Evolutionary conservation across 2,113 vertebrate genomes (phyloP).

Genomic region (Petrocephalus zakoni): DNA sequence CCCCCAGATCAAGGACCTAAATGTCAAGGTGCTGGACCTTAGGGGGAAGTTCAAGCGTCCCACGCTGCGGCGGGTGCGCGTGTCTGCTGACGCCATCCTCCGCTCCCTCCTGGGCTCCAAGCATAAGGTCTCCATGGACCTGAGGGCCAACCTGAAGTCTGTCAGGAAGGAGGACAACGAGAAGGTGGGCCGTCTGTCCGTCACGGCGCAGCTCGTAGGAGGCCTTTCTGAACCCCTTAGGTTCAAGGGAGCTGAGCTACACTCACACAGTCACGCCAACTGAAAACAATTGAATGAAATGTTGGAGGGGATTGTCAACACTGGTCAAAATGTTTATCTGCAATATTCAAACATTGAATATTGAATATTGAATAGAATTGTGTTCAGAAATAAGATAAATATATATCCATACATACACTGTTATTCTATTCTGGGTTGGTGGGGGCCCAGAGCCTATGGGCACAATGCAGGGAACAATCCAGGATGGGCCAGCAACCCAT

Average conservation of each 20-base stretch:
- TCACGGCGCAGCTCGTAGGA: background rate
- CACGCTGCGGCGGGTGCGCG: conserved; percentile 73
- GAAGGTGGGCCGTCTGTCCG: conserved; percentile 65
- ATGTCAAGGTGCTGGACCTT: conserved; percentile 85
- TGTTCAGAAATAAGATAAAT: background rate
- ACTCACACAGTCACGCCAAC: too few relatives aligned
- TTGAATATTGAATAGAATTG: background rate
- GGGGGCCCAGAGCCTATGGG: background rate
- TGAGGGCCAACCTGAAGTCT: conserved; percentile 89
- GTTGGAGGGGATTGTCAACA: background rate
- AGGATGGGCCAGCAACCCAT: background rate
- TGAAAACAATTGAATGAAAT: background rate
- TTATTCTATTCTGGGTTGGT: background rate
- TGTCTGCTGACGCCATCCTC: conserved; percentile 89
- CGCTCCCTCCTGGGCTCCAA: conserved; percentile 89
- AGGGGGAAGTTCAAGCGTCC: conserved; percentile 92
- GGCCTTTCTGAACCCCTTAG: background rate
- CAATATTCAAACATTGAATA: background rate
- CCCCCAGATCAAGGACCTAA: conserved; percentile 81
- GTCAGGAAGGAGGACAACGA: conserved; percentile 95
- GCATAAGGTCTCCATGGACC: conserved; percentile 94
- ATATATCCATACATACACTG: background rate
- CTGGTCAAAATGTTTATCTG: background rate
- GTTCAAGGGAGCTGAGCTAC: too few relatives aligned
- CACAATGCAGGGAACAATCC: background rate